These are phyloP conservation scores for Hycleus cichorii DNA, from an alignment of 1,140 invertebrate species.

Conservation along the genomic window DNA sequence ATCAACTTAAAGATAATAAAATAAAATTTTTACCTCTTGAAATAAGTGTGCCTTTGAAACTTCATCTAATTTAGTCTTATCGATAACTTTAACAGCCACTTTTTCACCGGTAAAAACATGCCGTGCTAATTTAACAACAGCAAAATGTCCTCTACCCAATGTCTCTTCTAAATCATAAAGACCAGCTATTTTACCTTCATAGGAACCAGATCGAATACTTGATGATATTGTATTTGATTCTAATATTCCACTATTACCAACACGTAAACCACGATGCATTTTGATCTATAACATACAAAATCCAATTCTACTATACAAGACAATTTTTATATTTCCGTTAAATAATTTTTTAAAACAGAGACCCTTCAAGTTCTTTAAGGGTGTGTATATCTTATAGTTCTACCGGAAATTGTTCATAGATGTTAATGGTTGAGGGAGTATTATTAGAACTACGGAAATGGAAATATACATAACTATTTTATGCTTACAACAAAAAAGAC, in stretches of 20 bases:
- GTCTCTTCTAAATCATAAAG: conserved; percentile 95
- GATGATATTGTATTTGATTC: conserved; percentile 12
- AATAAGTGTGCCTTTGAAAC: conserved; percentile 94
- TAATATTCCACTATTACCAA: conserved; percentile 13
- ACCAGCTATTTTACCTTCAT: conserved; percentile 91
- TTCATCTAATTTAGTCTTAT: conserved; percentile 96
- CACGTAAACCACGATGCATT: conserved; percentile 21
- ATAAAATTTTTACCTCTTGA: conserved; percentile 66
- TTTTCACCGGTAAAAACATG: conserved; percentile 99
- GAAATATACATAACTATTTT: too few species aligned
- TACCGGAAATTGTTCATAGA: too few species aligned
- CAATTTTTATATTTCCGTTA: too few species aligned
- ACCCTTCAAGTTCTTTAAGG: too few species aligned
- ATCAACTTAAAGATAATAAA: too few species aligned
- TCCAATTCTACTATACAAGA: too few species aligned
- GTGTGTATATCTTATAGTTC: too few species aligned
- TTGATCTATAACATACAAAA: conserved; percentile 10
- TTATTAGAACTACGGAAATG: too few species aligned
- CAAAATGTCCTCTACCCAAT: conserved; percentile 92
- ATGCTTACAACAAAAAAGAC: too few species aligned
- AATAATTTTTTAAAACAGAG: too few species aligned
- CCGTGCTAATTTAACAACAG: conserved; percentile 94
- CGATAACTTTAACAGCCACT: conserved; percentile 93
- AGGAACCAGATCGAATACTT: conserved; percentile 40
- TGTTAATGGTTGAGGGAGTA: too few species aligned